Conservation (phyloP, 2,113 vertebrate genomes). For the Sylvilagus bachmani region DNA sequence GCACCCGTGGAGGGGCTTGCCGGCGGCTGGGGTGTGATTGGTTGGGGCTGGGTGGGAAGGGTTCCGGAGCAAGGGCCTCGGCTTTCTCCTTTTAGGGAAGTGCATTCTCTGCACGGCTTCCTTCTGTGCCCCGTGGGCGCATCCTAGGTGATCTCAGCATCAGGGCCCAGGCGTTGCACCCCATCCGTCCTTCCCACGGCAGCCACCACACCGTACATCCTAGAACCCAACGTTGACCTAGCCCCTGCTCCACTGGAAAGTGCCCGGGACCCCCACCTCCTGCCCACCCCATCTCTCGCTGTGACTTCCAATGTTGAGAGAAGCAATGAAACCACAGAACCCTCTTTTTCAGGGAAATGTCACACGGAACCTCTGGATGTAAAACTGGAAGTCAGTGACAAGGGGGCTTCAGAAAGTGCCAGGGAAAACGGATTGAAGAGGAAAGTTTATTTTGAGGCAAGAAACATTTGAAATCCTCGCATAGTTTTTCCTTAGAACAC, state of each 20-base stretch:
- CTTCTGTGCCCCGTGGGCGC: slow-evolving; percentile 51
- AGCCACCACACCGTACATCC: neutral
- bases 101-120: slow-evolving; percentile 36
- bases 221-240: neutral
- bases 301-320: neutral
- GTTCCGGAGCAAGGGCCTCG: neutral
- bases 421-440: too few species aligned
- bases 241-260: neutral
- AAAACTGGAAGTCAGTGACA: neutral
- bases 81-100: slow-evolving; percentile 80
- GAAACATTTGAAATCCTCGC: too few species aligned
- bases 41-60: slow-evolving; percentile 6
- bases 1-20: neutral
- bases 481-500: too few species aligned
- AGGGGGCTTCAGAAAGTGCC: neutral
- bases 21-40: neutral
- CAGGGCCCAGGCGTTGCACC: neutral
- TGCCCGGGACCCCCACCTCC: neutral
- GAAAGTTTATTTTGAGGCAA: too few species aligned
- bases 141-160: neutral
- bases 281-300: neutral
- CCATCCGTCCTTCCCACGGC: neutral
- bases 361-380: neutral
- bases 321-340: neutral
- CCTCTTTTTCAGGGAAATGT: neutral